Evolutionary conservation across 2,113 vertebrate species (phyloP), one percentile per base, ranked within the genome.

Genomic region (Pardalotus punctatus): DNA sequence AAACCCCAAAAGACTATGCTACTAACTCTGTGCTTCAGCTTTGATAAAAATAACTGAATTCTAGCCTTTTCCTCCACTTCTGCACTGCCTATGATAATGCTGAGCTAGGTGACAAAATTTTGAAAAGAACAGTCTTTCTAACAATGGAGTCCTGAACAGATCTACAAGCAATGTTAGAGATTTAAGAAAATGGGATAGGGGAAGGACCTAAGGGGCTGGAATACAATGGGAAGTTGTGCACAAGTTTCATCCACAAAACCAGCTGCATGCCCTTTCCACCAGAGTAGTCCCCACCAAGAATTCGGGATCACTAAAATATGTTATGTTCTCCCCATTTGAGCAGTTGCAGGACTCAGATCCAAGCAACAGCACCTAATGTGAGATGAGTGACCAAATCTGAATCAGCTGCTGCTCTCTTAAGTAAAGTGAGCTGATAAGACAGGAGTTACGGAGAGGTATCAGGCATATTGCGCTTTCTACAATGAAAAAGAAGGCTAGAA

Each of bases 1-100:
- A 51, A 29, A 1, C 0, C 0, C 23, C 20, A 29, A 25, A 27
- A 69, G 35, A 65, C 31, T 77, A 58, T 3, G 35, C 35, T 48
- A 51, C 42, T 20, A 43, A 29, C 9, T 43, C 0, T 0, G 0
- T 36, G 47, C 42, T 87, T 61, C 61, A 64, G 36, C 35, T 91
- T 76, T 42, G 22, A 72, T 47, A 38, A 62, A 71, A 65, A 88
- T 51, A 11, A 76, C 14, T 28, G 19, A 73, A 80, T 57, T 31
- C 27, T 14, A 80, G 74, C 31, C 21, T 38, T 53, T n/a, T 81
- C 18, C 28, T 82, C 66, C 33, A 31, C 12, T 80, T 66, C 47
- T 10, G 10, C 19, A 50, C 9, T 57, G 40, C 47, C 33, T 35
- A 23, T 3, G 12, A 42, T 11, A 69, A 56, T 47, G 48, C 15